Base-by-base conservation (phyloP, 2,888 invertebrate genomes). In the Napeogenes sylphis region DNA sequence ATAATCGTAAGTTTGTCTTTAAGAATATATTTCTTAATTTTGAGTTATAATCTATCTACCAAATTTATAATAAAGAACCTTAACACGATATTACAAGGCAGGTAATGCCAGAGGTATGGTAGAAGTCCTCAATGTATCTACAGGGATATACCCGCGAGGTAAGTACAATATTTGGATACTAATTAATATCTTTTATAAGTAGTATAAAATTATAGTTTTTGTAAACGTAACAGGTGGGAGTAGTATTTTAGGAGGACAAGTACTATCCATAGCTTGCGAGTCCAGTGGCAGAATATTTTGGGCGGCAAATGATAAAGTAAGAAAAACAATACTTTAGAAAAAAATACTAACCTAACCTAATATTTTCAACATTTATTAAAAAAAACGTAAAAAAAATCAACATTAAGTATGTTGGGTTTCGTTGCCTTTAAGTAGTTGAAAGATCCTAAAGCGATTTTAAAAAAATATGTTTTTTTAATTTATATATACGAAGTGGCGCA, bases 91-190 rank as follows among this genome's bases (percentile, higher is more conserved):
- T 54, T 14, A 56, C 56, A 65, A 94, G 93, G 92, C 94, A 54
- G 95, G 95, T 0, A 95, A 94, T 75, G 92, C 92, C 10, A 91
- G 92, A 73, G 95, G 96, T 12, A 92, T 94, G 84, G 92, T 97
- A 2, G 93, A 94, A 76, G 93, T 96, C 21, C 91, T 96, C 56
- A 97, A 97, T 79, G 93, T 97, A 45, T 97, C 97, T 0, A 97
- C 96, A 3, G 97, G 97, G 56, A 95, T 95, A 71, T 95, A 95
- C 78, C 92, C 94, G 42, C 92, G 92, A 77, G 93, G 92, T 84
- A 68, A 80, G 74, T 55, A 14, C 6, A 30, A 8, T 8, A 10
- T 14, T 47, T 4, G 4, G n/a, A 2, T 35, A 35, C 35, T 5
- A 5, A 33, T 61, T 10, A n/a, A 35, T 4, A 0, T 46, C n/a